Percentiles rank a stretch among this genome's conserved stretches.
These are phyloP conservation scores for Chrysolina haemoptera DNA, from an alignment of 2,888 invertebrate genomes.

Conservation along the genomic window DNA sequence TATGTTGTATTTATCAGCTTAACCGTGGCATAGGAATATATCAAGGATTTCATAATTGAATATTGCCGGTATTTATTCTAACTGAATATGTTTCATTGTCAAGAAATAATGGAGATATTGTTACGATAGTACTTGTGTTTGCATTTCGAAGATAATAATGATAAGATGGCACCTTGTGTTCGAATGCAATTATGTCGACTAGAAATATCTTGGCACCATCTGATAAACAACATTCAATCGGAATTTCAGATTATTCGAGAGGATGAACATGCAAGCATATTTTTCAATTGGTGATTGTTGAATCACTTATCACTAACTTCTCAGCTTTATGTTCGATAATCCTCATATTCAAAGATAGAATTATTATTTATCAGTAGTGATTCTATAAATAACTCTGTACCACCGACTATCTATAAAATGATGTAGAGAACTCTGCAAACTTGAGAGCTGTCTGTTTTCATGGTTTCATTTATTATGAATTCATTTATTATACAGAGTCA, in stretches of 20 bases:
- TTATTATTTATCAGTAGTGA: no score
- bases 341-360: no score
- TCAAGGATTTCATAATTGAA: background rate
- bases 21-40: background rate
- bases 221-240: constrained; percentile 5
- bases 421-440: no score
- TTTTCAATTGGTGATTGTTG: no score
- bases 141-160: background rate
- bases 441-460: no score
- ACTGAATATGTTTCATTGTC: background rate
- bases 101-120: background rate
- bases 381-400: no score
- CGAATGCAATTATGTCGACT: background rate
- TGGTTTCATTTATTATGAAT: no score
- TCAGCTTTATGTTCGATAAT: no score
- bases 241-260: background rate
- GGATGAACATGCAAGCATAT: background rate
- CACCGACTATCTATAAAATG: no score
- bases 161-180: background rate
- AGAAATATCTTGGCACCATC: background rate
- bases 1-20: background rate
- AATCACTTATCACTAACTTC: no score
- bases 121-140: background rate
- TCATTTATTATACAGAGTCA: no score
- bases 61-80: background rate